Evolutionary conservation across 92 coral and sea anemone species (phyloP).

Genomic region (Muricea muricata): DNA sequence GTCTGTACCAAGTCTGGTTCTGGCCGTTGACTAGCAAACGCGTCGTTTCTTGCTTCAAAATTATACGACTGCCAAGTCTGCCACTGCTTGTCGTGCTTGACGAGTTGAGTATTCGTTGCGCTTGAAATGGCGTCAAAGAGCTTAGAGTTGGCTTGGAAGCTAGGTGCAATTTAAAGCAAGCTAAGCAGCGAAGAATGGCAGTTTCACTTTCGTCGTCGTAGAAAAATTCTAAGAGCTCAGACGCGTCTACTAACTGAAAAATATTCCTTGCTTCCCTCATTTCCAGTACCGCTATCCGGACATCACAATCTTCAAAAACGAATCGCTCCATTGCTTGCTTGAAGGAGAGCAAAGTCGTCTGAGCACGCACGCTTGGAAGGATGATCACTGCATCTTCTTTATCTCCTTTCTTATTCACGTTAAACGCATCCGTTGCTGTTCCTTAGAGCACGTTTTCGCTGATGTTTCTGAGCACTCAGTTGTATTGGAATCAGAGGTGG

Average conservation of each 20-base stretch:
- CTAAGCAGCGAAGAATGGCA: conserved; percentile 39
- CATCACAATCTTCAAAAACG: conserved; percentile 42
- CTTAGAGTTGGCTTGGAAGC: conserved; percentile 9
- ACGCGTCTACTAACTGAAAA: conserved; percentile 29
- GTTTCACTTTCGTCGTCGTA: conserved; percentile 51
- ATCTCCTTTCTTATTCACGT: too few relatives aligned
- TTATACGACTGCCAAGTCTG: conserved; percentile 5
- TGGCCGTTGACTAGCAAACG: conserved; percentile 28
- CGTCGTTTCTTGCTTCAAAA: conserved; percentile 39
- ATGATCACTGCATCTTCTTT: too few relatives aligned
- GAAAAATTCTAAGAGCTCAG: conserved; percentile 50
- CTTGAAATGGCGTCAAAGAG: conserved; percentile 41
- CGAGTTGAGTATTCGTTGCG: conserved; percentile 27
- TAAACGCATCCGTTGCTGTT: too few relatives aligned
- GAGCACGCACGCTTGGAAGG: too few relatives aligned
- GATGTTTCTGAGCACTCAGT: too few relatives aligned
- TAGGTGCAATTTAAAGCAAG: conserved; percentile 46
- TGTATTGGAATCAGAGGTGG: too few relatives aligned
- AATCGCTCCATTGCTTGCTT: too few relatives aligned
- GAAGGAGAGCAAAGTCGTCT: too few relatives aligned
- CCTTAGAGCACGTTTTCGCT: too few relatives aligned
- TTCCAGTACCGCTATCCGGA: conserved; percentile 30
- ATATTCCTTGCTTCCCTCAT: conserved; percentile 50
- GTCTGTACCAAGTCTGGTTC: conserved; percentile 35
- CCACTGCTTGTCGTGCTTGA: conserved; percentile 37